These are phyloP conservation scores for Drosophila gunungcola DNA, from an alignment of 1,140 invertebrate species.

Conservation along the genomic window DNA sequence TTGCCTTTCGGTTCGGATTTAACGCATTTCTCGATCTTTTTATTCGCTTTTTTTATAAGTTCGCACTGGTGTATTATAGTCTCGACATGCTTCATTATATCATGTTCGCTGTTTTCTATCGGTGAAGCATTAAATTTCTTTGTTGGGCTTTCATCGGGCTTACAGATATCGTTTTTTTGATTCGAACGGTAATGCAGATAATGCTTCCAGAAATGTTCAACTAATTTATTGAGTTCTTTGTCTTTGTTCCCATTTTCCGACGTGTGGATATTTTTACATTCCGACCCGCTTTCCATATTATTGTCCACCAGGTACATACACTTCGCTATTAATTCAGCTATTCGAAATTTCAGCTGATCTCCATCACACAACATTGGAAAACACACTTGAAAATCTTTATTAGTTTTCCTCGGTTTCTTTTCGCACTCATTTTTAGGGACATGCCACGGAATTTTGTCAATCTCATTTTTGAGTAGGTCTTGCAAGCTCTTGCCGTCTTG, in stretches of 20 bases:
- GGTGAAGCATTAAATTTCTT: not conserved
- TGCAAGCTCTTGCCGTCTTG: not conserved
- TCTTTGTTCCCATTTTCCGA: not conserved
- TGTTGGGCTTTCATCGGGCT: not conserved
- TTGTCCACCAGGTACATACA: conserved; percentile 3
- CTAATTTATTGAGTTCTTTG: not conserved
- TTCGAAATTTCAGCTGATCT: conserved; percentile 3
- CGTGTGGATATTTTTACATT: no score
- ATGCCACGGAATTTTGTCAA: not conserved
- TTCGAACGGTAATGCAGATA: not conserved
- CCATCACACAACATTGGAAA: not conserved
- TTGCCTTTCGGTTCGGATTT: no score
- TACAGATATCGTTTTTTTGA: no score
- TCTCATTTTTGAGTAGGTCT: not conserved
- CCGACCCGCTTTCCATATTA: not conserved
- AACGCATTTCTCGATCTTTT: not conserved
- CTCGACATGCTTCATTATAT: conserved; percentile 11
- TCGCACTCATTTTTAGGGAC: not conserved
- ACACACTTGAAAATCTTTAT: not conserved
- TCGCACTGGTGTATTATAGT: conserved; percentile 27
- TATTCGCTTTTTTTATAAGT: conserved; percentile 5
- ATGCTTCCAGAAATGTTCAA: not conserved
- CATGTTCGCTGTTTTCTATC: not conserved
- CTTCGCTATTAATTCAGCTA: conserved; percentile 10
- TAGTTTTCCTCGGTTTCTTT: not conserved